Base-by-base conservation (phyloP, 2,888 invertebrate species). In the Coenonympha arcania region DNA sequence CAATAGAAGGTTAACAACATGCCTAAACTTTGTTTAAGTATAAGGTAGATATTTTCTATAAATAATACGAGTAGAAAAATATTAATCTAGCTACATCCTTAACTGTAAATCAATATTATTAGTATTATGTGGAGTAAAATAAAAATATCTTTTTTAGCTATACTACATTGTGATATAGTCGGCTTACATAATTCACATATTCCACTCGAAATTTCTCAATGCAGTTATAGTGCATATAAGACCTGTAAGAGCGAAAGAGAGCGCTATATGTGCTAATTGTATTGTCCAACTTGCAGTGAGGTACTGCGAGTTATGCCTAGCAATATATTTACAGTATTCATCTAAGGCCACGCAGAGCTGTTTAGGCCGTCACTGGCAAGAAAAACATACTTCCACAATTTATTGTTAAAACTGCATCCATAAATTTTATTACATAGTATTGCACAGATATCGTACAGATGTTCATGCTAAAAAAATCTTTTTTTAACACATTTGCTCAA, bases 1-100 rank as follows among this genome's bases (percentile, higher is more conserved):
- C n/a, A n/a, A n/a, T 6, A 20, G 8, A 19, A 18, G 4, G 1
- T 13, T 15, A 15, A 9, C 2, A 22, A 9, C 33, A 15, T 26
- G 31, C 20, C 31, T 18, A 18, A 50, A 30, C 22, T 18, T 41
- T 16, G 4, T 2, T 11, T 41, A 15, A 45, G 22, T 26, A 24
- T 18, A 36, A n/a, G 20, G 16, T 33, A 42, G 9, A 8, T 31
- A 6, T 41, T 13, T 18, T 18, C 48, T 42, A 41, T 42, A 16
- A 18, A 16, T 11, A 40, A 24, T 30, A 31, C 16, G 36, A 42
- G 47, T 51, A 51, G 31, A 51, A 51, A 51, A 51, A 51, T 51
- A 51, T 51, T 39, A 50, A 20, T 40, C 34, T 40, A 48, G 28
- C 43, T 33, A 44, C 33, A n/a, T n/a, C 26, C 20, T 6, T 11